A percentile compares a stretch with the other conserved stretches of the same genome.
These are phyloP conservation scores for Agrilus planipennis DNA, from an alignment of 1,140 invertebrate species.

Conservation along the genomic window DNA sequence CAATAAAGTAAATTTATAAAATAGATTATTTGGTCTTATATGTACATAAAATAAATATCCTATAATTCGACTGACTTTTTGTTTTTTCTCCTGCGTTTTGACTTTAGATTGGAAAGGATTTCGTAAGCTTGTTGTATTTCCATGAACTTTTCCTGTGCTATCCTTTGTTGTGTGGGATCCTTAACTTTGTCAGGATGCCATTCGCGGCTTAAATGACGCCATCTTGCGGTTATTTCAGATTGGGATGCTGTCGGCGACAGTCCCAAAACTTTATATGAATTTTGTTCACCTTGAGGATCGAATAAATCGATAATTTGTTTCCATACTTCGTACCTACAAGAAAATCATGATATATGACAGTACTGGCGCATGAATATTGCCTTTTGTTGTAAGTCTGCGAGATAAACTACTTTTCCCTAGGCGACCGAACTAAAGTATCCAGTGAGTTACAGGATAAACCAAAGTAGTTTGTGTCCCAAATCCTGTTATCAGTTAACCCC, in stretches of 20 bases:
- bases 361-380: too few relatives aligned
- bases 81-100: conserved; percentile 55
- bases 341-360: conserved; percentile 6
- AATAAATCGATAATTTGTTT: conserved; percentile 72
- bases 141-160: conserved; percentile 79
- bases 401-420: too few relatives aligned
- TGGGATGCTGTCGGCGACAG: conserved; percentile 64
- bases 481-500: too few relatives aligned
- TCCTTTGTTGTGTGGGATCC: conserved; percentile 46
- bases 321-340: conserved; percentile 56
- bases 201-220: conserved; percentile 71
- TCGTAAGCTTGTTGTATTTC: conserved; percentile 90
- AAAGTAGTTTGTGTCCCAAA: too few relatives aligned
- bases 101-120: conserved; percentile 73
- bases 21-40: not conserved
- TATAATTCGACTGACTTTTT: conserved; percentile 41
- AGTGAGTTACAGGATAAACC: too few relatives aligned
- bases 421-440: too few relatives aligned
- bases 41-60: not conserved
- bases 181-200: conserved; percentile 88
- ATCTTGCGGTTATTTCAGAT: conserved; percentile 71
- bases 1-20: too few relatives aligned
- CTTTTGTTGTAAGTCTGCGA: too few relatives aligned
- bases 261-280: conserved; percentile 75
- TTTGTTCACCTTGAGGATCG: conserved; percentile 80